Evolutionary conservation across 2,797 vertebrate genomes (phyloP).

Genomic region (Oophaga sylvatica): DNA sequence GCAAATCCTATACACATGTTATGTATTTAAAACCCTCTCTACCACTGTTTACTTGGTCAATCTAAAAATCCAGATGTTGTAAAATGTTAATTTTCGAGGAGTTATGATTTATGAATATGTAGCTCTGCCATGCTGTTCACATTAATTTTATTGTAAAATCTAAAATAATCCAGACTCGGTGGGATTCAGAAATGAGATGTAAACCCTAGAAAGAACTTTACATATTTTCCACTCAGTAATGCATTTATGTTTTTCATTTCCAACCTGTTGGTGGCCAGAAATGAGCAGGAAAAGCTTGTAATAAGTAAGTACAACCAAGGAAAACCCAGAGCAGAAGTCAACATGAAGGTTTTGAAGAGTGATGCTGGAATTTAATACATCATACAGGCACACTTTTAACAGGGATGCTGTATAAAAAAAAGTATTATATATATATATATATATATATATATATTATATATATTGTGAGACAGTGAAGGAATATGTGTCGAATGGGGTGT

Average conservation of each 20-base stretch:
- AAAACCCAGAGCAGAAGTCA: not conserved
- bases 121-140: not conserved
- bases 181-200: not conserved
- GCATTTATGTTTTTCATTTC: not conserved
- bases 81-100: not conserved
- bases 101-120: constrained; percentile 14
- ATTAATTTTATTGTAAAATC: constrained; percentile 12
- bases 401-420: not conserved
- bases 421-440: too few species aligned
- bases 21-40: not conserved
- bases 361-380: not conserved
- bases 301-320: not conserved
- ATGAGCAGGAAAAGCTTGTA: not conserved
- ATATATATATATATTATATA: too few species aligned
- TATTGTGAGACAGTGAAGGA: too few species aligned
- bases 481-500: too few species aligned
- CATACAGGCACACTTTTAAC: not conserved
- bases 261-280: not conserved
- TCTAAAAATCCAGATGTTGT: constrained; percentile 28
- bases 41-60: not conserved
- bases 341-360: not conserved
- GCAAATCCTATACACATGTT: not conserved
- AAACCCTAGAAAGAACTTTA: not conserved
- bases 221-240: not conserved
- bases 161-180: not conserved